Evolutionary conservation across 2,797 vertebrate species (phyloP), one percentile per base, ranked within the genome.

Genomic region (Periophthalmus magnuspinnatus): DNA sequence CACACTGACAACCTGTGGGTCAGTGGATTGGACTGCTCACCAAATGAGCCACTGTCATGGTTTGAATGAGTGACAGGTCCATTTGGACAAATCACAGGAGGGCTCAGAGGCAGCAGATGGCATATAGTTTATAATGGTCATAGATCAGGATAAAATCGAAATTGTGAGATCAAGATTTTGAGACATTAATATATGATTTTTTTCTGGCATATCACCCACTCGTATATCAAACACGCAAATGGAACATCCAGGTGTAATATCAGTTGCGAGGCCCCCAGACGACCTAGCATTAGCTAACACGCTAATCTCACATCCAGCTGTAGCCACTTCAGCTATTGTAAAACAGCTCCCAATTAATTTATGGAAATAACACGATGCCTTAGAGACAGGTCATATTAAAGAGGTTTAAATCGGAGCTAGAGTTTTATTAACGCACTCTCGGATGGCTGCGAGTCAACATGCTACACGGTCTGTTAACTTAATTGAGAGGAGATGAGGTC

Each of bases 171-270:
- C 24, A 16, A 32, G 9, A 22, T 55, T 55, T 5, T 55, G 4
- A 22, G 52, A 22, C 52, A 28, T 28, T 28, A 22, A 55, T 2
- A 54, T 55, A 22, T 55, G 7, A 56, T 11, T 22, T 13, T n/a
- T 56, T 6, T 24, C 13, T 24, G 54, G 21, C 54, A 14, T 11
- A 56, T 13, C 8, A 11, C 54, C 54, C 54, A 5, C 22, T 10
- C 80, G 70, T 70, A 75, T 19, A 58, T 54, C 69, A 24, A 62
- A 80, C 65, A 69, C 16, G 71, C 64, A 75, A 60, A 24, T 19
- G 71, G 55, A 16, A 74, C 58, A n/a, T 75, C 72, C 86, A 90
- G 86, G 87, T 91, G 89, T 79, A 88, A 84, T 79, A 70, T 90
- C 86, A 85, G 79, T 67, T 76, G 62, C 34, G 24, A 48, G 61